These are phyloP conservation scores for Drosophila chauvacae DNA, from an alignment of 1,140 invertebrate species.

Conservation along the genomic window DNA sequence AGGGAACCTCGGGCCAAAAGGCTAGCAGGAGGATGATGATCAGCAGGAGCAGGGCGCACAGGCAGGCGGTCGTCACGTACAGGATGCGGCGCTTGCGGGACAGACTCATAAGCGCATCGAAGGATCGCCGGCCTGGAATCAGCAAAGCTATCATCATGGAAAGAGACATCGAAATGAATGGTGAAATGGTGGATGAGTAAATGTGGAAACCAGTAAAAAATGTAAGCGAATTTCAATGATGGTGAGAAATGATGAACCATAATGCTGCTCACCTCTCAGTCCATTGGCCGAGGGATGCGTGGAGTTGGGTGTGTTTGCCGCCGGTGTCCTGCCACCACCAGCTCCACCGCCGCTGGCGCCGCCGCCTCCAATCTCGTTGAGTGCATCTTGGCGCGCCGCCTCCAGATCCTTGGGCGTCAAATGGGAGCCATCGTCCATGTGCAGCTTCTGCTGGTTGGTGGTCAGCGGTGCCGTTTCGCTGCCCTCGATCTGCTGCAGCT, in stretches of 20 bases:
- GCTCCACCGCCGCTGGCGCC: not conserved
- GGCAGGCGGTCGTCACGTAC: slow-evolving; percentile 75
- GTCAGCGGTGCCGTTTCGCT: slow-evolving; percentile 80
- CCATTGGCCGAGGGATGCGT: slow-evolving; percentile 73
- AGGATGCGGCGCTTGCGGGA: slow-evolving; percentile 77
- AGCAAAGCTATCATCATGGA: slow-evolving; percentile 67
- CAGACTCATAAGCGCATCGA: slow-evolving; percentile 76
- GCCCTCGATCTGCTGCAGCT: slow-evolving; percentile 72
- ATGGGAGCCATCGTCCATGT: slow-evolving; percentile 68
- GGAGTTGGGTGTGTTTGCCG: slow-evolving; percentile 69
- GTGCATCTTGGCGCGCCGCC: slow-evolving; percentile 64
- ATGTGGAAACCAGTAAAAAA: not conserved
- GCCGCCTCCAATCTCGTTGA: slow-evolving; percentile 28
- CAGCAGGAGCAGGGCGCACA: slow-evolving; percentile 76
- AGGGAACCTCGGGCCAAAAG: slow-evolving; percentile 83
- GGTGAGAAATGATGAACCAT: not conserved
- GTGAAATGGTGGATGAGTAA: slow-evolving; percentile 14
- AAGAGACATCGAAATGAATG: slow-evolving; percentile 15
- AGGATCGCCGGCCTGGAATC: slow-evolving; percentile 80
- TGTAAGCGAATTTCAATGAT: not conserved
- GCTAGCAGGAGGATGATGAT: slow-evolving; percentile 79
- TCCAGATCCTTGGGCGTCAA: slow-evolving; percentile 74
- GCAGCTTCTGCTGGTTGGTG: slow-evolving; percentile 78
- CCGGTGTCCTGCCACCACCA: slow-evolving; percentile 57
- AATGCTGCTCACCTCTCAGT: slow-evolving; percentile 78